phyloP scores from a whole-genome alignment of 2,888 invertebrate species.

The Octonoba sinensis region DNA sequence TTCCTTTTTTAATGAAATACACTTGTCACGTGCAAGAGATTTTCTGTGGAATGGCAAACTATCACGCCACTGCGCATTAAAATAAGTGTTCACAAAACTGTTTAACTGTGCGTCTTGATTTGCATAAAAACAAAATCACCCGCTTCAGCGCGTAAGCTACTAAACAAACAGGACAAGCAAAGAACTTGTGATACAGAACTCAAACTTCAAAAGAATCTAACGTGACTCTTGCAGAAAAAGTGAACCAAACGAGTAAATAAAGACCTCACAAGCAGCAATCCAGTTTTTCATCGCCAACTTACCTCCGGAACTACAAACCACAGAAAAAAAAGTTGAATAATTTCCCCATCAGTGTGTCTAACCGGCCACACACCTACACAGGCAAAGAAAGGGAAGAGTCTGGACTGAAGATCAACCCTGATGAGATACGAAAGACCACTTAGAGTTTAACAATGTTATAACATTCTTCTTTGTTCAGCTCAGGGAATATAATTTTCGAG shows the following conservation, averaged over 20 bases:
- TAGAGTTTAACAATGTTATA: conserved; percentile 9
- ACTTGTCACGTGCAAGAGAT: no score
- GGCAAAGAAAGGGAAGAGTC: conserved; percentile 22
- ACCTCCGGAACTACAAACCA: conserved; percentile 12
- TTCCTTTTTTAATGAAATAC: no score
- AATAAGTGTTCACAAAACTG: no score
- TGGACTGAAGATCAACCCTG: conserved; percentile 21
- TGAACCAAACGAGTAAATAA: no score
- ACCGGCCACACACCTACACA: conserved; percentile 45
- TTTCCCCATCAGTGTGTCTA: conserved; percentile 42
- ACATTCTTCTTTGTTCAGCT: not conserved
- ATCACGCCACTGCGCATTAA: no score
- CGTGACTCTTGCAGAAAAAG: no score
- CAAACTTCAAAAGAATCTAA: no score
- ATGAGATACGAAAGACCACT: conserved; percentile 37
- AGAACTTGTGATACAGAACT: not conserved
- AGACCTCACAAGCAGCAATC: conserved; percentile 54
- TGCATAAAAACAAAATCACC: no score
- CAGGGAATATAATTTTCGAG: no score
- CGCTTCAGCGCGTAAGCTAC: no score
- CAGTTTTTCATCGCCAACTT: conserved; percentile 34
- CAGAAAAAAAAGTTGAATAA: conserved; percentile 37
- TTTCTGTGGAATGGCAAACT: no score
- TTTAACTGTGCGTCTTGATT: no score
- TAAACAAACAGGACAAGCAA: not conserved